Evolutionary conservation across 2,797 vertebrate species (phyloP).

Genomic region (Acanthopagrus latus): DNA sequence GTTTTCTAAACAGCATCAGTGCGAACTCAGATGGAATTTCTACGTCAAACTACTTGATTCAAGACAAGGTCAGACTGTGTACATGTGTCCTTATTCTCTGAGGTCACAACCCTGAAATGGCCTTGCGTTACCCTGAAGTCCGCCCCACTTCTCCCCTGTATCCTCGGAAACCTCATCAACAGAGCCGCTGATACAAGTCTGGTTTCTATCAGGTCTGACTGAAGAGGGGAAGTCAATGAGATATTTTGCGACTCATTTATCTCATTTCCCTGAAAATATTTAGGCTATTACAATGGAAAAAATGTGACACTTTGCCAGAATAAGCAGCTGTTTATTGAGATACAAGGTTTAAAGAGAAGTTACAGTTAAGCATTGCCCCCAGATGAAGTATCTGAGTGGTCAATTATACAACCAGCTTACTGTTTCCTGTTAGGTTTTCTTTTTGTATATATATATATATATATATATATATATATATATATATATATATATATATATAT

Average conservation of each 20-base stretch:
- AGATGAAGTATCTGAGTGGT: conserved; percentile 11
- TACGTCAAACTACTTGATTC: conserved; percentile 22
- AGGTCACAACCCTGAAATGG: conserved; percentile 53
- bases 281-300: conserved; percentile 16
- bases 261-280: conserved; percentile 47
- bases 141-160: conserved; percentile 15
- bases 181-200: conserved; percentile 50
- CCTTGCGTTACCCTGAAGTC: conserved; percentile 31
- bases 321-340: conserved; percentile 31
- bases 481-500: no score
- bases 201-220: conserved; percentile 58
- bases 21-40: neutral
- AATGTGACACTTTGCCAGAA: conserved; percentile 20
- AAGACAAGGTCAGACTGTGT: conserved; percentile 31
- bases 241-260: conserved; percentile 43
- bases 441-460: no score
- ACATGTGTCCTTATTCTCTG: conserved; percentile 44
- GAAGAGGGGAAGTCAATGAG: conserved; percentile 26
- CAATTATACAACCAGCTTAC: conserved; percentile 3
- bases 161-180: conserved; percentile 70
- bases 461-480: no score
- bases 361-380: neutral
- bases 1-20: conserved; percentile 1
- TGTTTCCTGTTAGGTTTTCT: conserved; percentile 11
- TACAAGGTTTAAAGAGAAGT: conserved; percentile 24